Evolutionary conservation across 1,140 invertebrate genomes (phyloP).

Genomic region (Steinernema feltiae): DNA sequence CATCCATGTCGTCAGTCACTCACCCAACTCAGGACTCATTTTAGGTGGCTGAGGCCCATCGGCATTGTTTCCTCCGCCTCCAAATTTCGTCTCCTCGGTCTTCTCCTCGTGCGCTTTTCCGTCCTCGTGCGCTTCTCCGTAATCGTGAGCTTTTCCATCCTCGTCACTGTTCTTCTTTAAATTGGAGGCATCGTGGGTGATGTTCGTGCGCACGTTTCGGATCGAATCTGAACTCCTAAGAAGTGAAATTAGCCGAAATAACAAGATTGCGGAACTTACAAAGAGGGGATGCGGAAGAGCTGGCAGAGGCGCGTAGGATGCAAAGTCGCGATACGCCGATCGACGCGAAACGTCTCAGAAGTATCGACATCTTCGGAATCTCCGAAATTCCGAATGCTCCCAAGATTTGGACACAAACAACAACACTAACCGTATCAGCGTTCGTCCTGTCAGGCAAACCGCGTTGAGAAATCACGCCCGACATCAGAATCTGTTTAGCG

Average conservation of each 20-base stretch:
- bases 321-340: neutral
- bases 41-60: neutral
- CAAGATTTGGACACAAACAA: too few relatives aligned
- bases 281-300: neutral
- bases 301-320: neutral
- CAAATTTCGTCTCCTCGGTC: neutral
- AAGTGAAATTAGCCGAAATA: neutral
- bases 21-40: neutral
- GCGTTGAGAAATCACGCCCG: too few relatives aligned
- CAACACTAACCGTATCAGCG: too few relatives aligned
- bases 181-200: neutral
- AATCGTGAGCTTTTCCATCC: neutral
- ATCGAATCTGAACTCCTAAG: neutral
- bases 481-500: too few relatives aligned
- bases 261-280: neutral
- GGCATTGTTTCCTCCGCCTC: neutral
- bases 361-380: neutral
- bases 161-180: neutral
- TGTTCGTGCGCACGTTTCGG: neutral
- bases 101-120: neutral
- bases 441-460: too few relatives aligned
- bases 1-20: neutral
- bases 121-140: neutral
- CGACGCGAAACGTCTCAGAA: neutral
- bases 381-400: too few relatives aligned